Evolutionary conservation across 2,888 invertebrate genomes (phyloP), one percentile per base, ranked within the genome.

Genomic region (Aphelenchoides bicaudatus): DNA sequence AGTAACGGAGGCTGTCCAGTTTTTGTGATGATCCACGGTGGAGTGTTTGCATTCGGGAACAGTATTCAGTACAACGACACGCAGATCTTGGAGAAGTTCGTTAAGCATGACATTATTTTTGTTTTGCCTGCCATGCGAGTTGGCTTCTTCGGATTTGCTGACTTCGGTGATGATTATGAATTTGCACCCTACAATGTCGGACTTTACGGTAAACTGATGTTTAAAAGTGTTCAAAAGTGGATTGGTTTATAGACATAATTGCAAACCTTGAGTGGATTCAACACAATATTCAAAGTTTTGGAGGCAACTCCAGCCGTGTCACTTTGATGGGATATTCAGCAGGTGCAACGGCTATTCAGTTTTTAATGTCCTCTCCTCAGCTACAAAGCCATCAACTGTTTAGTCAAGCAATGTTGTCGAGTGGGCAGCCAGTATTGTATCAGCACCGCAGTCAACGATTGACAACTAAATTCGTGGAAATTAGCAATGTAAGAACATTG

Each of bases 121-220:
- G 43, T 43, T n/a, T 19, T 43, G 16, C 43, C 43, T 8, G 10
- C 43, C 16, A 21, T 21, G 10, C 43, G 43, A n/a, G 21, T 10
- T 6, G 10, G 10, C 16, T 21, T 43, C 23, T 43, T 43, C 23
- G 43, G 43, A 6, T 43, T 43, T 25, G 43, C 43, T 10, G 43
- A 43, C 23, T 43, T 43, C 23, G 43, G 43, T 25, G 21, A 43
- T 10, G 8, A 6, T 6, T 8, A 19, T 25, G 23, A 25, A 10
- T 19, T 21, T 43, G 43, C 43, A 8, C 8, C 8, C 43, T 10
- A 8, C 25, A 43, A 43, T 25, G 8, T 43, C 43, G 43, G 43
- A n/a, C 43, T 43, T 25, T 43, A 43, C 23, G 43, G 43, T 43
- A 8, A n/a, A n/a, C n/a, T n/a, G n/a, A n/a, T n/a, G n/a, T n/a